phyloP scores from a whole-genome alignment of 2,888 invertebrate species.

The Eristalis tenax region DNA sequence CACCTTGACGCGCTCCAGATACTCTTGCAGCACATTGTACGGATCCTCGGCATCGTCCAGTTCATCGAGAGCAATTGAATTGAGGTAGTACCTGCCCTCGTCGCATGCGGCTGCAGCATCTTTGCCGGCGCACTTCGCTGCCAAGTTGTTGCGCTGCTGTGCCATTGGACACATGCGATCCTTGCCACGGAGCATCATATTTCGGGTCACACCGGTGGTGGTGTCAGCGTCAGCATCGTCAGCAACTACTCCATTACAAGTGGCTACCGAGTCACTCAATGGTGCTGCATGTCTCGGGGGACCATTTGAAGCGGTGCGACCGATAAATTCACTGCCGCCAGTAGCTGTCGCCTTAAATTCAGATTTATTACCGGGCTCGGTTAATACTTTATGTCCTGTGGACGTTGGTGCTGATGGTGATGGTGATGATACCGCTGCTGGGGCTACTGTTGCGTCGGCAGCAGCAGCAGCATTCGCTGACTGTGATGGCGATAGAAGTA shows the following conservation, averaged over 20 bases:
- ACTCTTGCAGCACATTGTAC: slow-evolving; percentile 79
- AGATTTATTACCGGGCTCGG: slow-evolving; percentile 64
- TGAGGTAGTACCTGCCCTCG: slow-evolving; percentile 39
- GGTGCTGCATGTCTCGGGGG: slow-evolving; percentile 20
- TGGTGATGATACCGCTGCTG: slow-evolving; percentile 29
- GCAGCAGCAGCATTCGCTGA: slow-evolving; percentile 63
- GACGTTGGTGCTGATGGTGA: slow-evolving; percentile 33
- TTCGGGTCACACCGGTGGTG: slow-evolving; percentile 50
- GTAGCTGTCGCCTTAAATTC: slow-evolving; percentile 76
- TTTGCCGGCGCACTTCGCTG: slow-evolving; percentile 49
- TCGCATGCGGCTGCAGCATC: slow-evolving; percentile 28
- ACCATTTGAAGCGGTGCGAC: slow-evolving; percentile 68
- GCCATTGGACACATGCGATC: slow-evolving; percentile 49
- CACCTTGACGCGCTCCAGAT: slow-evolving; percentile 81
- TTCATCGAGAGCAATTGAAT: slow-evolving; percentile 77
- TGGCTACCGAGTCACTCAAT: slow-evolving; percentile 28
- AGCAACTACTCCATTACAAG: slow-evolving; percentile 54
- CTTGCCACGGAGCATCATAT: slow-evolving; percentile 44
- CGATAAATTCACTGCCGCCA: slow-evolving; percentile 70
- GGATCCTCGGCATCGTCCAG: slow-evolving; percentile 80
- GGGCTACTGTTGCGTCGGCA: slow-evolving; percentile 42
- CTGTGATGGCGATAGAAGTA: slow-evolving; percentile 44
- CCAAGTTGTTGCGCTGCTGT: slow-evolving; percentile 32
- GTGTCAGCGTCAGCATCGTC: slow-evolving; percentile 32
- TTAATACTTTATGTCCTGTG: slow-evolving; percentile 65